Evolutionary conservation across 2,113 vertebrate species (phyloP).

Genomic region (Psammodynastes pulverulentus): DNA sequence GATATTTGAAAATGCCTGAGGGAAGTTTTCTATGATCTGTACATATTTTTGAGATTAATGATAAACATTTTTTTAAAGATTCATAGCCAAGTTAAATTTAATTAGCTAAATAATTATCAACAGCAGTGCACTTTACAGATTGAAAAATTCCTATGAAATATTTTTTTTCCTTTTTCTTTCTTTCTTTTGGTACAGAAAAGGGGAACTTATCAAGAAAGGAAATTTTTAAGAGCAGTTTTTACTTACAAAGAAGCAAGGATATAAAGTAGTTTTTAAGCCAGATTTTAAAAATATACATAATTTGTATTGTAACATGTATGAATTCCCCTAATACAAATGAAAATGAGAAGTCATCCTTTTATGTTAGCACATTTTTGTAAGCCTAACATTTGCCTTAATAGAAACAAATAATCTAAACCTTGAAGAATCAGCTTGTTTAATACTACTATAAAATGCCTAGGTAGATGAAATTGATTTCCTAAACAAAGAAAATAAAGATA

Average conservation of each 20-base stretch:
- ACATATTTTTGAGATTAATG: slow-evolving; percentile 2
- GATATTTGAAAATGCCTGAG: slow-evolving; percentile 3
- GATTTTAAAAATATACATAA: neutral
- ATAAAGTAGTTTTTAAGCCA: neutral
- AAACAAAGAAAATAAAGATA: neutral
- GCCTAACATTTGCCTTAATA: neutral
- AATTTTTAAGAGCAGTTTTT: neutral
- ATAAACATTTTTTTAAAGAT: neutral
- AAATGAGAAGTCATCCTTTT: neutral
- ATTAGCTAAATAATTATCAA: slow-evolving; percentile 5
- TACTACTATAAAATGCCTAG: neutral
- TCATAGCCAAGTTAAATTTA: slow-evolving; percentile 3
- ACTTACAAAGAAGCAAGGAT: neutral
- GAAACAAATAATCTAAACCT: neutral
- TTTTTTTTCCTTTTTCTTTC: neutral
- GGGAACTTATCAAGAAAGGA: neutral
- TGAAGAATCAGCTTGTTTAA: neutral
- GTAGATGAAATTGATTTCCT: neutral
- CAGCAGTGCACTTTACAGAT: neutral
- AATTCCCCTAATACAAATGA: neutral
- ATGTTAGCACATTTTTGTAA: neutral
- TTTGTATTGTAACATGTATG: neutral
- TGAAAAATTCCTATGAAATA: neutral
- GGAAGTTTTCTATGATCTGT: neutral
- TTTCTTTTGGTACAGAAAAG: neutral